These are phyloP conservation scores for Muscina levida DNA, from an alignment of 2,888 invertebrate species.

Conservation along the genomic window DNA sequence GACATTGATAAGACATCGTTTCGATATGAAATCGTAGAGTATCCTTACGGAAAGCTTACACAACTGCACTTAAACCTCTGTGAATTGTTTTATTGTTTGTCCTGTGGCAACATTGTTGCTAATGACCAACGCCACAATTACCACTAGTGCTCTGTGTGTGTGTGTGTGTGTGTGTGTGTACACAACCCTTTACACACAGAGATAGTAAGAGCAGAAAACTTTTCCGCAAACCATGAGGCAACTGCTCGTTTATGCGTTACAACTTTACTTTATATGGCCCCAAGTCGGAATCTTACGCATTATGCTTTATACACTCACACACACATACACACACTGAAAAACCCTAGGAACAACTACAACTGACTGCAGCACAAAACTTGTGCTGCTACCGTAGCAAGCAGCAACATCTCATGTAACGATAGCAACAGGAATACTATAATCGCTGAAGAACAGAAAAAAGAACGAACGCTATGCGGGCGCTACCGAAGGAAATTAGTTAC, in stretches of 20 bases:
- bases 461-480: neutral
- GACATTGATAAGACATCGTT: neutral
- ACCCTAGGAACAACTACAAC: too few species aligned
- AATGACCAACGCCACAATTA: constrained; percentile 66
- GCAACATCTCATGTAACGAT: neutral
- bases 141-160: neutral
- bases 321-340: too few species aligned
- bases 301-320: constrained; percentile 61
- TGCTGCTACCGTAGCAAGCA: neutral
- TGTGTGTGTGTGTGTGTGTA: neutral
- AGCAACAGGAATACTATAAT: neutral
- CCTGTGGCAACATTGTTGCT: constrained; percentile 64
- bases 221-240: neutral
- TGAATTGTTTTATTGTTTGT: constrained; percentile 50
- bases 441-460: neutral
- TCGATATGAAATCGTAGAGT: neutral
- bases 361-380: neutral
- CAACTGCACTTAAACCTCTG: constrained; percentile 12
- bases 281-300: constrained; percentile 59
- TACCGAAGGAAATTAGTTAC: too few species aligned
- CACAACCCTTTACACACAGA: neutral
- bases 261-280: constrained; percentile 44
- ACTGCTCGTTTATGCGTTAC: neutral
- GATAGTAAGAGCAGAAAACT: constrained; percentile 11
- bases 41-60: constrained; percentile 2